A percentile compares a stretch with the other conserved stretches of the same genome.
These are phyloP conservation scores for Helicoverpa armigera DNA, from an alignment of 1,140 invertebrate species.

Conservation along the genomic window DNA sequence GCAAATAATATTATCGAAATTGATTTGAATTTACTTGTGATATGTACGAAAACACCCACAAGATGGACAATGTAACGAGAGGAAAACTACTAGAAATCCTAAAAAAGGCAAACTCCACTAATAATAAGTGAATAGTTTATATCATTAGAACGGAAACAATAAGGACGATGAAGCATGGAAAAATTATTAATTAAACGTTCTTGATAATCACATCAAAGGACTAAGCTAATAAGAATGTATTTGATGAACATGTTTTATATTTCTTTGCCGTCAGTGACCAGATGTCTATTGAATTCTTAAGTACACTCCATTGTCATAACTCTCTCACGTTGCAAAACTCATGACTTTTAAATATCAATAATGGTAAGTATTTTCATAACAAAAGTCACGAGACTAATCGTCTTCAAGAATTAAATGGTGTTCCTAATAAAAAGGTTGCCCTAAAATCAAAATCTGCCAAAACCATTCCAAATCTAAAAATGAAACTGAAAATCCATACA, in stretches of 20 bases:
- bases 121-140: too few species aligned
- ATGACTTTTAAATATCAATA: not conserved
- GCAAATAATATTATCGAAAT: conserved; percentile 3
- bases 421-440: not conserved
- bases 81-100: too few species aligned
- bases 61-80: too few species aligned
- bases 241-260: not conserved
- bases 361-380: not conserved
- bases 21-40: too few species aligned
- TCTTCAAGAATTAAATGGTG: not conserved
- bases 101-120: too few species aligned
- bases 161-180: not conserved
- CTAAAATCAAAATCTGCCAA: conserved; percentile 6
- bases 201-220: not conserved
- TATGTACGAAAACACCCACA: not conserved
- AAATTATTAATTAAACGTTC: not conserved
- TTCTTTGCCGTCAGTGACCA: conserved; percentile 36
- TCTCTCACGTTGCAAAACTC: not conserved
- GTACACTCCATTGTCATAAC: not conserved
- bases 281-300: conserved; percentile 18
- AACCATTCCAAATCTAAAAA: conserved; percentile 46
- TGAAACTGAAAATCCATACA: conserved; percentile 53
- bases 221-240: not conserved
- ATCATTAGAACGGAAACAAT: not conserved
- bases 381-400: not conserved